Base-by-base conservation (phyloP, 1,140 invertebrate genomes). In the Lepidurus apus region DNA sequence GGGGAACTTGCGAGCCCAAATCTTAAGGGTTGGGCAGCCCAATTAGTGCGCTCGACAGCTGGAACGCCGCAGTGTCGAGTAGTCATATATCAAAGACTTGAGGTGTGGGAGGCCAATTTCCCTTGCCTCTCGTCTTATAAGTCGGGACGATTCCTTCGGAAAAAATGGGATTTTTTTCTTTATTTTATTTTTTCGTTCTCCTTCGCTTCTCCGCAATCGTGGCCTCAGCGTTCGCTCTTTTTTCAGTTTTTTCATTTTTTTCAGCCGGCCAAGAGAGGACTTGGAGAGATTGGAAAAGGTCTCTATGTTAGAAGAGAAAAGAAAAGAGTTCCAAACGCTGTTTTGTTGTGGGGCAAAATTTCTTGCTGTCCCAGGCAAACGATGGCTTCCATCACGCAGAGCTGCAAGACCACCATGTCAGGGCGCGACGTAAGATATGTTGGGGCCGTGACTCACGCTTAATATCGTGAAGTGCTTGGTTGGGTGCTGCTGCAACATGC, bases 61-160 rank as follows among this genome's bases (percentile, higher is more conserved):
- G 53, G 53, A 65, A 65, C 53, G 53, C 53, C 53, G 53, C 53
- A 65, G 53, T 65, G 53, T 65, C 53, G 53, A 65, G 53, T 65
- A 65, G 53, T 65, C 53, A 65, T 65, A 65, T 65, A 65, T 65
- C 53, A 65, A 65, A 45, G 42, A 74, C 42, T 74, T 73, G 73
- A 74, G 77, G 34, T 53, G 77, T 53, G 47, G 47, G 24, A 44
- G 74, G 74, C 42, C 42, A 42, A 26, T 75, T 42, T 75, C 43
- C n/a, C 17, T 9, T 17, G 11, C 73, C n/a, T 42, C 73, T 43
- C 43, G 3, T 10, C 43, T 24, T 44, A 11, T n/a, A 17, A 47
- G 47, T 8, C 34, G 77, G 8, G 43, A 13, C 83, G 87, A 86
- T 85, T 91, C 88, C 90, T 91, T n/a, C 53, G 21, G 53, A 65